Base-by-base conservation (phyloP, 2,888 invertebrate genomes). In the Heliothis peltigera region DNA sequence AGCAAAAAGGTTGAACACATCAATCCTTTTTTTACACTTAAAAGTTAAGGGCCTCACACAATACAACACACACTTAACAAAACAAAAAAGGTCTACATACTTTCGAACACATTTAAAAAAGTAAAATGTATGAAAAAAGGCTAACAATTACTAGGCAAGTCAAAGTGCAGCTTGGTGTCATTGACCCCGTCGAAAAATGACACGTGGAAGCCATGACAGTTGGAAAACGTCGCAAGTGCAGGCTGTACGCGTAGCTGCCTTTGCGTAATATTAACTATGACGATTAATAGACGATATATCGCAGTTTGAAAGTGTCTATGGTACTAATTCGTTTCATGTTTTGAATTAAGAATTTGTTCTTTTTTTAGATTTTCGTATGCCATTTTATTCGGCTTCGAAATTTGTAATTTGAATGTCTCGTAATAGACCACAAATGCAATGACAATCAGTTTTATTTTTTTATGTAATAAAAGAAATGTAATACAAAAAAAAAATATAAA, bases 121-220 rank as follows among this genome's bases (percentile, higher is more conserved):
- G 67, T n/a, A 66, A 67, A 79, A 70, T 15, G 28, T 8, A 10
- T 28, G 28, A 28, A 28, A 28, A 68, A 78, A 70, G 65, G 48
- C 54, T 83, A 87, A 85, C 70, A 75, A 71, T 71, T 83, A 87
- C 84, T 81, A 86, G 82, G 75, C 80, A 82, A 89, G 88, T 89
- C 89, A 90, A 90, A 92, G 88, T 90, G 91, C 91, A 91, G 84
- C 85, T 75, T 61, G 18, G 57, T 88, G 90, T 87, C 87, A 84
- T 88, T 92, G 82, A 93, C 91, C 93, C 86, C 87, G 75, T 58
- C 81, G 83, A 85, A 90, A 89, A 82, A 81, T 79, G 83, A 90
- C 92, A 92, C 92, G 92, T 92, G 91, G 84, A 86, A 60, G 64
- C 51, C 42, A 53, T 32, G 43, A 59, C 58, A 64, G 65, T 58